Evolutionary conservation across 1,140 invertebrate species (phyloP), one percentile per base, ranked within the genome.

Genomic region (Drosophila auraria): DNA sequence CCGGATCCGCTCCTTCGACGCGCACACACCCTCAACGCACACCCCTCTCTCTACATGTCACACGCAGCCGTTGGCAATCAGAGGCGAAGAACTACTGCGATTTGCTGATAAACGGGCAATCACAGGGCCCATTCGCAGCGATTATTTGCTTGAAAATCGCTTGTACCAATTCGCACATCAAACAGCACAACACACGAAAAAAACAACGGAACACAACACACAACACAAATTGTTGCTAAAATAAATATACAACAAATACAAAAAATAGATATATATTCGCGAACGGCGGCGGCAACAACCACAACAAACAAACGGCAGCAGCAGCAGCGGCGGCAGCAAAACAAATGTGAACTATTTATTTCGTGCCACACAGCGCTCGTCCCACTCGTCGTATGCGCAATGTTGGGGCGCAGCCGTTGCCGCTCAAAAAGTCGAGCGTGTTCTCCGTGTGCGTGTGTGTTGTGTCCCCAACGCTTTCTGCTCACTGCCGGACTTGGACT

Each of bases 1-100:
- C 65, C 61, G 53, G 36, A 42, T 71, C 63, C 79, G 42, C 57
- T 72, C 36, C 53, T 54, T 56, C 70, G 23, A 14, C 40, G 54
- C 60, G 15, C 69, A 69, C 64, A 65, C 57, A 56, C 51, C 30
- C 68, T 58, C 53, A 20, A 20, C 30, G 14, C 38, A 50, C 23
- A 60, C 30, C 68, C 50, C 63, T 62, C 66, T 27, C 7, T 30
- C 65, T 83, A 83, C 80, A 83, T 83, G 80, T 57, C 80, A 83
- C 58, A 58, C 60, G 69, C 47, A 78, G 54, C 27, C 56, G 17
- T 11, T 36, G 44, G 40, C 23, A 49, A 44, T 63, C 42, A 40
- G 36, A 23, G 54, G 54, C 36, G 36, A 25, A 40, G 36, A 25
- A 57, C 54, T 57, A 57, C 54, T 61, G 27, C 27, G 53, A 54